Evolutionary conservation across 2,888 invertebrate species (phyloP).

Genomic region (Coelogynopora nodosa): DNA sequence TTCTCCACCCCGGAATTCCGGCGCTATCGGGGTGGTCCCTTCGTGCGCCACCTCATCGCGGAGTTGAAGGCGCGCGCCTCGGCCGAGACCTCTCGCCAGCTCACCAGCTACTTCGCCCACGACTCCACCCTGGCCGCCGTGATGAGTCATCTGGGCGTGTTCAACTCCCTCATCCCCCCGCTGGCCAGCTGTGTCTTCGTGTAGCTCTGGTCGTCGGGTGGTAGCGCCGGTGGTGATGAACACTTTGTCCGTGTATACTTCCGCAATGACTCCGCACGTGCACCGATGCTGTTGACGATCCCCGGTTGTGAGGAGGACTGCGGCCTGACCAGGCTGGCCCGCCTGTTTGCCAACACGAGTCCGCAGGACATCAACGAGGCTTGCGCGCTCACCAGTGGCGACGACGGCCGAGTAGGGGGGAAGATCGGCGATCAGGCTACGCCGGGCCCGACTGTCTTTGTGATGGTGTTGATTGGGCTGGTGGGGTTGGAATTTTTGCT

Average conservation of each 20-base stretch:
- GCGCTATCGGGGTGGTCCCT: constrained; percentile 1
- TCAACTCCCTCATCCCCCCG: background rate
- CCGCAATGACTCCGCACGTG: background rate
- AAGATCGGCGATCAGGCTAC: too few species aligned
- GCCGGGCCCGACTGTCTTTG: background rate
- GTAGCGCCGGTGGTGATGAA: background rate
- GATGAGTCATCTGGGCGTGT: constrained; percentile 15
- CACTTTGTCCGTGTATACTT: background rate
- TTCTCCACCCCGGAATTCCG: constrained; percentile 5
- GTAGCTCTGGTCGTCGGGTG: background rate
- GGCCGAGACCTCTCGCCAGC: background rate
- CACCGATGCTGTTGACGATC: background rate
- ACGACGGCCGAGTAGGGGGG: too few species aligned
- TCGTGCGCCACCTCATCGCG: background rate
- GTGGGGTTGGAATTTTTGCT: background rate
- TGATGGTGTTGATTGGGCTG: background rate
- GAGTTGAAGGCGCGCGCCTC: background rate
- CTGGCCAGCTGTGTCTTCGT: background rate
- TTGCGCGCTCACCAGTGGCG: background rate
- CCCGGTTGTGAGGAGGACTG: background rate
- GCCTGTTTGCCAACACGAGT: constrained; percentile 6
- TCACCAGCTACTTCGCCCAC: background rate
- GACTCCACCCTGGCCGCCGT: constrained; percentile 15
- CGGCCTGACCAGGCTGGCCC: background rate
- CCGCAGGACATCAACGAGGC: background rate